Conservation (phyloP, 2,113 vertebrate genomes). For the Hemicordylus capensis region DNA sequence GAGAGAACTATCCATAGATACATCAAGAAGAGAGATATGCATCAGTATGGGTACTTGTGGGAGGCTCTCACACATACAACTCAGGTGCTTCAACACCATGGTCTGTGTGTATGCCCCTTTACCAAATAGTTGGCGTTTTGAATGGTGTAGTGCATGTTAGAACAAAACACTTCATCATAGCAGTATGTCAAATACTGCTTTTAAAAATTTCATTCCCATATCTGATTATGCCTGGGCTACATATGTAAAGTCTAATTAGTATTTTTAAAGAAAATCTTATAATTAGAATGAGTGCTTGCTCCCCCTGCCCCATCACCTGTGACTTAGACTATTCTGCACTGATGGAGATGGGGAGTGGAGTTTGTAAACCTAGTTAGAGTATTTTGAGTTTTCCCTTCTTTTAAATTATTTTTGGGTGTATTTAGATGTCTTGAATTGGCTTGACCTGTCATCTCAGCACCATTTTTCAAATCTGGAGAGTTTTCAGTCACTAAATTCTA, state of each 20-base stretch:
- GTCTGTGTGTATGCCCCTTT: conserved; percentile 37
- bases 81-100: not conserved
- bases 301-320: conserved; percentile 27
- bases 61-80: not conserved
- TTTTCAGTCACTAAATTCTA: conserved; percentile 65
- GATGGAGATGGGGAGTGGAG: conserved; percentile 51
- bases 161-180: not conserved
- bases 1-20: not conserved
- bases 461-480: conserved; percentile 64
- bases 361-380: conserved; percentile 20
- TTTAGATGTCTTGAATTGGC: conserved; percentile 69
- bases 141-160: conserved; percentile 24
- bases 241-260: conserved; percentile 37
- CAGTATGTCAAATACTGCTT: conserved; percentile 46
- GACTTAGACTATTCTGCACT: conserved; percentile 54
- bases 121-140: conserved; percentile 37
- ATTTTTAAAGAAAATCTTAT: not conserved
- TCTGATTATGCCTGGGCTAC: conserved; percentile 32
- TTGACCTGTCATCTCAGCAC: conserved; percentile 67
- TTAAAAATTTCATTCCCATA: conserved; percentile 16
- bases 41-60: conserved; percentile 12
- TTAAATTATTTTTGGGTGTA: conserved; percentile 63
- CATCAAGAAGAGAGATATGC: not conserved
- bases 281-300: conserved; percentile 12
- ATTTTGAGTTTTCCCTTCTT: conserved; percentile 67